Conservation (phyloP, 2,888 invertebrate species). For the Pristionchus maxplancki region DNA sequence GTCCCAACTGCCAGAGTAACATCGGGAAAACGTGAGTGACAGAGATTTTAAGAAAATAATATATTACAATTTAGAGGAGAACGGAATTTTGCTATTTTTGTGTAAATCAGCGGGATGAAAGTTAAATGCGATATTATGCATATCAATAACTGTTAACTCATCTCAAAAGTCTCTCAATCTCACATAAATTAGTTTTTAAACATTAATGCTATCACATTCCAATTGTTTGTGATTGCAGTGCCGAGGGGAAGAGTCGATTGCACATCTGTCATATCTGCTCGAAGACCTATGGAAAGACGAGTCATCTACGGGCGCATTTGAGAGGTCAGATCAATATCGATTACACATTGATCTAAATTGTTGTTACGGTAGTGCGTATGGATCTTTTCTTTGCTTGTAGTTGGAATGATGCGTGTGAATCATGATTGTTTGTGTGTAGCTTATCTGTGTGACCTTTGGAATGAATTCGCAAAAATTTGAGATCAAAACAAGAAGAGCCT, state of each 20-base stretch:
- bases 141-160: too few species aligned
- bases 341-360: too few species aligned
- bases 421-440: background rate
- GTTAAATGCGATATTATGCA: too few species aligned
- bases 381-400: background rate
- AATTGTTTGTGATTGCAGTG: conserved; percentile 60
- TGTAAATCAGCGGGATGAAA: too few species aligned
- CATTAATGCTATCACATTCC: too few species aligned
- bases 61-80: background rate
- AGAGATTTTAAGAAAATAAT: background rate
- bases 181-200: too few species aligned
- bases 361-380: background rate
- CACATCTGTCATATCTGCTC: conserved; percentile 76
- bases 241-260: conserved; percentile 68
- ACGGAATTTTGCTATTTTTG: background rate
- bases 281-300: conserved; percentile 75
- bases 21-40: conserved; percentile 60
- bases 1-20: conserved; percentile 88
- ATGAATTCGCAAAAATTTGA: background rate
- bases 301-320: conserved; percentile 69
- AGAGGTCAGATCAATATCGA: conserved; percentile 58
- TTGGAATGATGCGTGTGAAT: background rate
- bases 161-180: too few species aligned
- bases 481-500: background rate
- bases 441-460: background rate